Evolutionary conservation across 1,140 invertebrate species (phyloP).

Genomic region (Manduca sexta): DNA sequence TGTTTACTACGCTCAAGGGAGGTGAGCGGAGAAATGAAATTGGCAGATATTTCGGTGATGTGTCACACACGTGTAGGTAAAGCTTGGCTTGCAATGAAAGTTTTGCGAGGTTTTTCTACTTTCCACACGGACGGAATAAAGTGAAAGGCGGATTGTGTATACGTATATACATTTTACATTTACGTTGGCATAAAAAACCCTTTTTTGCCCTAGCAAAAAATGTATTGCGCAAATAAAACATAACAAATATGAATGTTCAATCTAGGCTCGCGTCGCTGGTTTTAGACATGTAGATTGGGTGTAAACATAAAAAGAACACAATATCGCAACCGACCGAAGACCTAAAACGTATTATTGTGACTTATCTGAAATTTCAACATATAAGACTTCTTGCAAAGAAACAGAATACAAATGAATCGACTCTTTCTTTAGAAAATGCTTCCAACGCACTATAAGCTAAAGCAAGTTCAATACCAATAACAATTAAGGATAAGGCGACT

Average conservation of each 20-base stretch:
- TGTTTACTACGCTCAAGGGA: conserved; percentile 63
- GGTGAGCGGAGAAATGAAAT: conserved; percentile 59
- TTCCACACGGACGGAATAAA: conserved; percentile 36
- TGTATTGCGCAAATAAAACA: conserved; percentile 6
- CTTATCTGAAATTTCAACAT: no score
- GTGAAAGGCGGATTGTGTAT: conserved; percentile 28
- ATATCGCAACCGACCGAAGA: no score
- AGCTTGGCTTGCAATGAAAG: conserved; percentile 43
- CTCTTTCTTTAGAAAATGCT: no score
- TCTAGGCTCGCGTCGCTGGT: conserved; percentile 6
- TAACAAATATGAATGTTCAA: no score
- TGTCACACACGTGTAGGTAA: conserved; percentile 42
- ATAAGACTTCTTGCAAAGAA: no score
- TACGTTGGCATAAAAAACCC: conserved; percentile 20
- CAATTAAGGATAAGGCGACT: no score
- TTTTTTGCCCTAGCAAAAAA: conserved; percentile 10
- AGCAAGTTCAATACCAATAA: no score
- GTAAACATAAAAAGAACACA: conserved; percentile 13
- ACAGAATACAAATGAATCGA: no score
- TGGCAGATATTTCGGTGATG: conserved; percentile 58
- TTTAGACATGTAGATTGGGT: no score
- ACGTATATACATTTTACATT: conserved; percentile 17
- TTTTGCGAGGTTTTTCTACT: conserved; percentile 48
- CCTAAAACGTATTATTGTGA: no score
- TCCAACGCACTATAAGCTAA: no score